Conservation (phyloP, 2,113 vertebrate genomes). For the Pachycephala philippinensis region DNA sequence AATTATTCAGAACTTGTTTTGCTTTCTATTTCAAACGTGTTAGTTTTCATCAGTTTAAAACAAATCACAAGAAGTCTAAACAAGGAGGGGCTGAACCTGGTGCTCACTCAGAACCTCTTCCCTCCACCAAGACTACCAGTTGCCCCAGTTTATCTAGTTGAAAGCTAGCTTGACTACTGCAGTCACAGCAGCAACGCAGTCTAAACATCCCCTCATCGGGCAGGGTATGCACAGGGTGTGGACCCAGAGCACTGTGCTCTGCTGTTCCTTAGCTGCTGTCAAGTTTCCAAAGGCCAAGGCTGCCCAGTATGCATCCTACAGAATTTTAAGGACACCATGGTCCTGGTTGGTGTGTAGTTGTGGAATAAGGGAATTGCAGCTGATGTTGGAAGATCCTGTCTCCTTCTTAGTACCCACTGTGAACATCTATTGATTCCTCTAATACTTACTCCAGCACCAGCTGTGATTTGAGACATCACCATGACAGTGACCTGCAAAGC, state of each 20-base stretch:
- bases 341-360: rapidly evolving
- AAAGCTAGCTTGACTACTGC: not conserved
- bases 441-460: not conserved
- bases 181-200: not conserved
- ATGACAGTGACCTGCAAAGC: not conserved
- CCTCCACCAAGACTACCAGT: not conserved
- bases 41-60: not conserved
- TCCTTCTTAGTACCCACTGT: not conserved
- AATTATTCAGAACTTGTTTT: not conserved
- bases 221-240: not conserved
- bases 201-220: not conserved
- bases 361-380: not conserved
- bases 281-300: not conserved
- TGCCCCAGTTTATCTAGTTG: not conserved
- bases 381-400: not conserved
- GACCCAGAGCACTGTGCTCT: not conserved
- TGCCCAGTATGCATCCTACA: rapidly evolving
- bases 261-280: not conserved
- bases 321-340: not conserved
- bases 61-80: not conserved
- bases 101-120: not conserved
- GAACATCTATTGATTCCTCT: not conserved
- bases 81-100: not conserved
- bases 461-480: not conserved
- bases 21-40: not conserved